Evolutionary conservation across 2,113 vertebrate species (phyloP), one percentile per base, ranked within the genome.

Genomic region (Porphyrio hochstetteri): DNA sequence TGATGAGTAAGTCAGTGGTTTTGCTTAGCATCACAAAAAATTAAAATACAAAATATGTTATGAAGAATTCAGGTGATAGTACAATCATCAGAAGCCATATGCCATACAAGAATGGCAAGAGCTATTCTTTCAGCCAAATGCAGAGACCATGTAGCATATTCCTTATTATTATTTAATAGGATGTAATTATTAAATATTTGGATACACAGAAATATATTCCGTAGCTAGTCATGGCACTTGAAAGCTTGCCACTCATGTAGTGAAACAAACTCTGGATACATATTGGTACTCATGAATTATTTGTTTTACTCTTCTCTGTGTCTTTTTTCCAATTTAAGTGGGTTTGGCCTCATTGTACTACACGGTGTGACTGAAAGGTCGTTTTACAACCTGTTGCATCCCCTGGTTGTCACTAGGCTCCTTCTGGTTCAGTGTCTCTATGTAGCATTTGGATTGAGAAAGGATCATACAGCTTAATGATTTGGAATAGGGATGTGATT

Each of bases 11-110:
- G 71, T 81, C 76, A 33, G 72, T 85, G 77, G 53, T 86, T 94
- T 93, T 95, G 42, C 90, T 82, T 83, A 84, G 44, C 53, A 48
- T 87, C 83, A 53, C 72, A 65, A 84, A 94, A 96, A 69, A 82
- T 50, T 71, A 81, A 76, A 86, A 86, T 2, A 78, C 80, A 94
- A 93, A 93, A 82, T 83, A 56, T 48, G 31, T 70, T 86, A 5
- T 38, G 74, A 88, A 84, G 61, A 64, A 52, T 82, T 86, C 82
- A 93, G 79, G 90, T 96, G 80, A 82, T 57, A 48, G 48, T 64
- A 42, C 63, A 48, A n/a, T 69, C 74, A 82, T 21, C 69, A 69
- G 72, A 78, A 88, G 38, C 57, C 60, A 40, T 60, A 83, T 65
- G 36, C 48, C 38, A n/a, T 21, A 28, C 27, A 67, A 35, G 38